Evolutionary conservation across 2,113 vertebrate species (phyloP).

Genomic region (Trogon melanurus): DNA sequence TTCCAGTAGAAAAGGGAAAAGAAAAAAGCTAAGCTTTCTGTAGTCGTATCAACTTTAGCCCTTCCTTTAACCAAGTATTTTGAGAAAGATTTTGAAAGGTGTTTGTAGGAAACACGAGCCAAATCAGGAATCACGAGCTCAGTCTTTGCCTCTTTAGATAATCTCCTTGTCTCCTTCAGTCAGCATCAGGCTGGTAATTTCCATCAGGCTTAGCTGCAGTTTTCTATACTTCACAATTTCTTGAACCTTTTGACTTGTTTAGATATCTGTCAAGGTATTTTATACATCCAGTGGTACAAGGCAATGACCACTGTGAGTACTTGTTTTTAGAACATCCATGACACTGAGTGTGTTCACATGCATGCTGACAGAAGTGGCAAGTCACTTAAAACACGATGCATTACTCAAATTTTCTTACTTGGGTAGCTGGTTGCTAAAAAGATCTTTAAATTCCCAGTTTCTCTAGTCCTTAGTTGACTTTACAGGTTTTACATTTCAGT

Average conservation of each 20-base stretch:
- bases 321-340: background rate
- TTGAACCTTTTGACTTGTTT: background rate
- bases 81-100: background rate
- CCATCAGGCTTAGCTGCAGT: background rate
- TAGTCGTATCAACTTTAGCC: background rate
- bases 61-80: background rate
- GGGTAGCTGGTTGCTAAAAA: background rate
- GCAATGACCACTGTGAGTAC: background rate
- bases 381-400: background rate
- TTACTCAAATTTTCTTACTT: background rate
- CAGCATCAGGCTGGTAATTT: background rate
- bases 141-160: background rate
- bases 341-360: background rate
- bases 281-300: background rate
- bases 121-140: background rate
- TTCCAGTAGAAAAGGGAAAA: background rate
- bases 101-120: background rate
- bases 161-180: background rate
- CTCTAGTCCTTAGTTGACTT: background rate
- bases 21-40: background rate
- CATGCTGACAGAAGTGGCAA: background rate
- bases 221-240: background rate
- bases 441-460: background rate
- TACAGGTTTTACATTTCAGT: background rate
- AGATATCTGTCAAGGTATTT: background rate